Evolutionary conservation across 2,888 invertebrate species (phyloP).

Genomic region (Ryuthela nishihirai): DNA sequence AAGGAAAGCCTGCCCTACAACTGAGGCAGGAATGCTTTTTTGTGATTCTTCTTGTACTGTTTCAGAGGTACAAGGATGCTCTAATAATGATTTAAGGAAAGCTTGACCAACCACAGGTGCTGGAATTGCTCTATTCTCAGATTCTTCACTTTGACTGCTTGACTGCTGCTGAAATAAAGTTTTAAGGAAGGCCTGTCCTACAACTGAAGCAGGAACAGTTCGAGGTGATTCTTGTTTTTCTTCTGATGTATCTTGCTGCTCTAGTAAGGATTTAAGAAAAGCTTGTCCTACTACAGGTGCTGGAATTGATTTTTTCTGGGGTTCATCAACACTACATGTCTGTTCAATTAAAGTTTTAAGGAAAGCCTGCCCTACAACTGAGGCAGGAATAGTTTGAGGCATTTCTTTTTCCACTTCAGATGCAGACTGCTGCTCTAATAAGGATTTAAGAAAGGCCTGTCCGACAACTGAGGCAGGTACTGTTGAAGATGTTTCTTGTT

Average conservation of each 20-base stretch:
- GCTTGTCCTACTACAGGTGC: conserved; percentile 21
- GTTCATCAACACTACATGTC: background rate
- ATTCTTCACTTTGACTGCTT: background rate
- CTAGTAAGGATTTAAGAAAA: conserved; percentile 26
- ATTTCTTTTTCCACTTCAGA: background rate
- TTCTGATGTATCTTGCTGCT: too few species aligned
- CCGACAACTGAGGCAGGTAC: conserved; percentile 12
- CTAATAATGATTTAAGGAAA: background rate
- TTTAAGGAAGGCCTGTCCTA: conserved; percentile 30
- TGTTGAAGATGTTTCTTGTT: too few species aligned
- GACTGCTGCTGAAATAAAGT: conserved; percentile 6
- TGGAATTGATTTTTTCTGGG: conserved; percentile 1
- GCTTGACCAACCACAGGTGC: conserved; percentile 14
- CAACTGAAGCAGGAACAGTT: conserved; percentile 19
- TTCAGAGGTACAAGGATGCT: background rate
- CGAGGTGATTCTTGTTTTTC: background rate
- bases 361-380: too few species aligned
- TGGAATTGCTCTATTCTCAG: conserved; percentile 6
- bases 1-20: conserved; percentile 20
- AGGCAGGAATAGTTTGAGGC: background rate
- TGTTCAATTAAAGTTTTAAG: too few species aligned
- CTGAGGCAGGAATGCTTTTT: conserved; percentile 4
- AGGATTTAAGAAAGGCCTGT: conserved; percentile 11
- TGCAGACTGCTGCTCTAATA: conserved; percentile 1
- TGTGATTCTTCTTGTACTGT: background rate